These are phyloP conservation scores for Lucilia cuprina DNA, from an alignment of 1,140 invertebrate species.

Conservation along the genomic window DNA sequence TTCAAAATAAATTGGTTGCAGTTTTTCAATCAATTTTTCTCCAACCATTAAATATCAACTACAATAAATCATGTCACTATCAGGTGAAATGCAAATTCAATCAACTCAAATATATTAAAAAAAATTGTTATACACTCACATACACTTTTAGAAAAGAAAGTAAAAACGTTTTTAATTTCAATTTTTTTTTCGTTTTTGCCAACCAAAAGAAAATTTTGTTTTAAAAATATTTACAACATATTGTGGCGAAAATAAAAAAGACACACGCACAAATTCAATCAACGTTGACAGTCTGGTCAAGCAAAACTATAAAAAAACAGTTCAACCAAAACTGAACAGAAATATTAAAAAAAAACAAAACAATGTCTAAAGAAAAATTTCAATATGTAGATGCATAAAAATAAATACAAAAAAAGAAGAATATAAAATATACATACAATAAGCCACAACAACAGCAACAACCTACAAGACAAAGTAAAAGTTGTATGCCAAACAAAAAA, in stretches of 20 bases:
- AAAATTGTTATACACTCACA: neutral
- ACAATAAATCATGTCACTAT: slow-evolving; percentile 3
- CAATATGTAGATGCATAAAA: neutral
- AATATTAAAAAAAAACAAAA: neutral
- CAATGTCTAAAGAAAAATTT: neutral
- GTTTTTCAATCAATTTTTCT: neutral
- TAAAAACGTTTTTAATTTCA: slow-evolving; percentile 1
- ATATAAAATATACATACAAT: neutral
- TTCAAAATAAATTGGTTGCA: neutral
- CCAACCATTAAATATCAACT: neutral
- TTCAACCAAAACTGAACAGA: neutral
- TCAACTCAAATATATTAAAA: neutral
- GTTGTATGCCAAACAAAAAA: neutral
- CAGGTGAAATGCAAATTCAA: slow-evolving; percentile 14
- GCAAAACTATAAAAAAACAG: neutral
- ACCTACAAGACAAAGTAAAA: slow-evolving; percentile 2
- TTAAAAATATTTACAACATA: neutral
- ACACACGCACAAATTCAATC: neutral
- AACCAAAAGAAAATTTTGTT: neutral
- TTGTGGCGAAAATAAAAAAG: neutral
- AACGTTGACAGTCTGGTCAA: slow-evolving; percentile 14
- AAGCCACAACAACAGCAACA: neutral
- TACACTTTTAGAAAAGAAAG: neutral
- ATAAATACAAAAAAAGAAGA: neutral
- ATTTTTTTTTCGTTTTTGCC: neutral